Conservation (phyloP, 2,113 vertebrate genomes). For the Callaeas wilsoni region DNA sequence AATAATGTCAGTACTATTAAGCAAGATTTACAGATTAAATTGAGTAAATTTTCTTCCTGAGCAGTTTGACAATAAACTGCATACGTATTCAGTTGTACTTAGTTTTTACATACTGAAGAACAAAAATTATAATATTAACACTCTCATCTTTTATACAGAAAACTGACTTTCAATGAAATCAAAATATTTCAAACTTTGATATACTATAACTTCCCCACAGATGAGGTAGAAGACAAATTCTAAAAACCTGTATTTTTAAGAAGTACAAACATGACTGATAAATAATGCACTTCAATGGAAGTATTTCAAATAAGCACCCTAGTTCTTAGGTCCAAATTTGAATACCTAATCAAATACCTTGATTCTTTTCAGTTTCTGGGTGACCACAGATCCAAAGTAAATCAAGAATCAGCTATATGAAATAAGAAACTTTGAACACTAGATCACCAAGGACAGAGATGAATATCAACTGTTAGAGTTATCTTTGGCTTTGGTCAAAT, state of each 20-base stretch:
- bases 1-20: slow-evolving; percentile 30
- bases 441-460: neutral
- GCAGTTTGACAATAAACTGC: neutral
- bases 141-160: neutral
- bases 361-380: neutral
- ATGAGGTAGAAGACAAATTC: neutral
- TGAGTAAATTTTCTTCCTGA: slow-evolving; percentile 19
- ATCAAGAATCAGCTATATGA: neutral
- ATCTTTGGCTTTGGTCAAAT: neutral
- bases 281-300: neutral
- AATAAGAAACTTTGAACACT: neutral
- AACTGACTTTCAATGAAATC: neutral
- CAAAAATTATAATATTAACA: neutral
- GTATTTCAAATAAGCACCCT: neutral
- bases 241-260: neutral
- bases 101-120: neutral
- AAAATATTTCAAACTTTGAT: neutral
- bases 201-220: neutral
- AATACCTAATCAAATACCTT: neutral
- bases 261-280: neutral
- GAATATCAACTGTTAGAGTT: neutral
- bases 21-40: slow-evolving; percentile 38
- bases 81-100: neutral
- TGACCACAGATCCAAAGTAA: neutral
- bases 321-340: neutral